Conservation (phyloP, 2,797 vertebrate genomes). For the Pangasius sanitwongsei region DNA sequence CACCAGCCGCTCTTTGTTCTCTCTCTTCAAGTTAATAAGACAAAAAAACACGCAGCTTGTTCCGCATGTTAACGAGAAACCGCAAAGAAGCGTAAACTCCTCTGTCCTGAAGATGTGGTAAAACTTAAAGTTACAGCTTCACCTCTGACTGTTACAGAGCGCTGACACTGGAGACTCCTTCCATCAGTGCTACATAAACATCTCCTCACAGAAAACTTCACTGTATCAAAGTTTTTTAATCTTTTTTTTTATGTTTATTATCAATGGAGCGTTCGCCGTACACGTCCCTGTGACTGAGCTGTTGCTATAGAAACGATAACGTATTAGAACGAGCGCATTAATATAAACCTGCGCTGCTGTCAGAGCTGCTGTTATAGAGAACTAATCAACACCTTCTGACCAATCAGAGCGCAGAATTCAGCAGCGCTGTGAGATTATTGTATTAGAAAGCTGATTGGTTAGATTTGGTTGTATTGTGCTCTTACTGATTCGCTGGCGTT, state of each 20-base stretch:
- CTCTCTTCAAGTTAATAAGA: too few relatives aligned
- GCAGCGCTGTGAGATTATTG: background rate
- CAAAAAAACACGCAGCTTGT: background rate
- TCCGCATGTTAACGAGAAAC: background rate
- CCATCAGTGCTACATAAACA: background rate
- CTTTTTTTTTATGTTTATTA: too few relatives aligned
- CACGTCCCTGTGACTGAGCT: background rate
- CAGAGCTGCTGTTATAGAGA: background rate
- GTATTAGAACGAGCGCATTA: background rate
- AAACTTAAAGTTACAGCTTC: background rate
- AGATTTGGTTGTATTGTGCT: background rate
- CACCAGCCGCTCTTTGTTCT: background rate
- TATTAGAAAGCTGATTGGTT: background rate
- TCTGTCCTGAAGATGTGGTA: background rate
- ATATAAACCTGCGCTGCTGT: background rate
- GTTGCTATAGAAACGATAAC: background rate
- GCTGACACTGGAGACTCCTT: background rate
- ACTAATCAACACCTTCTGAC: background rate
- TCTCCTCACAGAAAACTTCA: background rate
- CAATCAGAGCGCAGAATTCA: background rate
- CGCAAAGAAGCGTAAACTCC: background rate
- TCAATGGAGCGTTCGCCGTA: background rate
- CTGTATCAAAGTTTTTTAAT: too few relatives aligned
- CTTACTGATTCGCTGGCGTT: background rate
- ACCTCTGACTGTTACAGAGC: background rate